Conservation (phyloP, 1,140 invertebrate species). For the Coenobita brevimanus region DNA sequence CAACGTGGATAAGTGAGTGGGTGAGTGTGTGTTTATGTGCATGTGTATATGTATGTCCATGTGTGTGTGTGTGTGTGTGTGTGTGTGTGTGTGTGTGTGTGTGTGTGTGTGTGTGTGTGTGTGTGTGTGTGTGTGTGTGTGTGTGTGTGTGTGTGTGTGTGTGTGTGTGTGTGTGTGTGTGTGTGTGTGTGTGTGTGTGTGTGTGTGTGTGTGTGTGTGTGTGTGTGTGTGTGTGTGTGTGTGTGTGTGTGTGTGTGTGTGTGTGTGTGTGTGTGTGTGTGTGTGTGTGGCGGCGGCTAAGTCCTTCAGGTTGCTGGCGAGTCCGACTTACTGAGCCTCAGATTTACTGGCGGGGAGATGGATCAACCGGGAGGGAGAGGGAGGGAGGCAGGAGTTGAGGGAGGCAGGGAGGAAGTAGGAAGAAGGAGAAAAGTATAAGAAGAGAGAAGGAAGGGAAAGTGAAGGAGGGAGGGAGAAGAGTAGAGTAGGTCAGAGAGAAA, state of each 20-base stretch:
- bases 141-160: conserved; percentile 28
- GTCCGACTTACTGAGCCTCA: neutral
- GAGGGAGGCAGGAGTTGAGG: neutral
- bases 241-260: neutral
- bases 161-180: conserved; percentile 30
- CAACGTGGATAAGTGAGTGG: no score
- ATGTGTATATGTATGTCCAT: no score
- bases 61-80: no score
- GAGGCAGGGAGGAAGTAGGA: no score
- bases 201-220: conserved; percentile 19
- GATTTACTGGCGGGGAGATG: neutral
- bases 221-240: neutral
- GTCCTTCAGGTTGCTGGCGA: no score
- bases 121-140: conserved; percentile 24
- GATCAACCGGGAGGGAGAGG: neutral
- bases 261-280: no score
- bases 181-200: conserved; percentile 26
- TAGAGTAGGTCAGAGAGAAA: no score
- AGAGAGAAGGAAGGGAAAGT: neutral
- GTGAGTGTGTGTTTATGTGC: no score
- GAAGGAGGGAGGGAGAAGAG: no score
- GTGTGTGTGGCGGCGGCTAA: no score
- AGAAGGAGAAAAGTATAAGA: neutral
- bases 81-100: conserved; percentile 12
- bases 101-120: neutral